These are phyloP conservation scores for Hymenopus coronatus DNA, from an alignment of 2,888 invertebrate species.

Conservation along the genomic window DNA sequence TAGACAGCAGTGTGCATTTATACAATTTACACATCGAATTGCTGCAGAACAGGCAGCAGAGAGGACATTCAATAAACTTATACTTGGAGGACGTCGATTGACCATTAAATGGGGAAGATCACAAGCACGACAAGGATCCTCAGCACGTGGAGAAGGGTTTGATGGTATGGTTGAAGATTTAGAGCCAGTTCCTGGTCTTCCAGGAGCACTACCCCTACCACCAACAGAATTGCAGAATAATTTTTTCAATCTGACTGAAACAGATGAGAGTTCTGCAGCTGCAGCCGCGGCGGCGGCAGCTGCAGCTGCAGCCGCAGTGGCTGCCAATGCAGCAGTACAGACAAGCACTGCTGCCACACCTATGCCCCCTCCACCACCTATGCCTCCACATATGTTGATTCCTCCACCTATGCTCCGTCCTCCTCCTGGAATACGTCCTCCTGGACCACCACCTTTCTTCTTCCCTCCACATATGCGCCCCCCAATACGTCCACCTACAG, in stretches of 20 bases:
- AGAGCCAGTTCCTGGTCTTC: slow-evolving; percentile 76
- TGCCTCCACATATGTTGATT: slow-evolving; percentile 47
- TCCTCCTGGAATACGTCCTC: slow-evolving; percentile 44
- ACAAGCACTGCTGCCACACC: slow-evolving; percentile 36
- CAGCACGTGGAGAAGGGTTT: slow-evolving; percentile 44
- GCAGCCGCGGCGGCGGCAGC: slow-evolving; percentile 46
- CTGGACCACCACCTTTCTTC: slow-evolving; percentile 44
- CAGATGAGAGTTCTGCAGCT: slow-evolving; percentile 48
- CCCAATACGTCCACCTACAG: slow-evolving; percentile 42
- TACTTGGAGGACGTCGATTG: slow-evolving; percentile 78
- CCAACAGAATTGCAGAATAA: slow-evolving; percentile 63
- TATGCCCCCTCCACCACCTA: slow-evolving; percentile 52
- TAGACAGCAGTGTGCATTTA: slow-evolving; percentile 94
- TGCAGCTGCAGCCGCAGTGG: slow-evolving; percentile 42
- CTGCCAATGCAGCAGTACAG: background rate
- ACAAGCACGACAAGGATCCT: slow-evolving; percentile 67
- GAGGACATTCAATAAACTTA: slow-evolving; percentile 91
- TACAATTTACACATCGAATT: slow-evolving; percentile 87
- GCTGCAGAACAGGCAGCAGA: slow-evolving; percentile 94
- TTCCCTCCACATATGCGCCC: slow-evolving; percentile 46
- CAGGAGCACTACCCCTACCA: slow-evolving; percentile 64
- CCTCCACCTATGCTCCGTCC: slow-evolving; percentile 47
- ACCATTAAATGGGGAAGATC: slow-evolving; percentile 99
- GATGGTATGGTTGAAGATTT: slow-evolving; percentile 42
- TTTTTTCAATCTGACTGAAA: slow-evolving; percentile 61